Conservation (phyloP, 2,797 vertebrate genomes). For the Microctenopoma stevenorrisi region DNA sequence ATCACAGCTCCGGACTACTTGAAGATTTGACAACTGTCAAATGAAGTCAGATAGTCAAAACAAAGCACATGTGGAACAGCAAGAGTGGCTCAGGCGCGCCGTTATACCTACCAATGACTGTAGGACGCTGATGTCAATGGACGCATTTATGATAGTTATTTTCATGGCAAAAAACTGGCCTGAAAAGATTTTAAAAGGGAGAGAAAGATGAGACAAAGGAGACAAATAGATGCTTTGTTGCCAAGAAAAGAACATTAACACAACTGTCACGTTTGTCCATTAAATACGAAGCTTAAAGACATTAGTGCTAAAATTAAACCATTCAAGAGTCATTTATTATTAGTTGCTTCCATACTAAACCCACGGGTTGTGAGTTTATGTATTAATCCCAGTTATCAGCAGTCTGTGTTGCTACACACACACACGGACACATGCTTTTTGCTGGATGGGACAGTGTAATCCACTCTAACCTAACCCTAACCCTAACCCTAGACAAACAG, state of each 20-base stretch:
- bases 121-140: slow-evolving; percentile 8
- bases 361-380: no score
- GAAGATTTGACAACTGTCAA: slow-evolving; percentile 25
- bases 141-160: slow-evolving; percentile 45
- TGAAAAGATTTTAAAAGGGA: slow-evolving; percentile 32
- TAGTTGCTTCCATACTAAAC: no score
- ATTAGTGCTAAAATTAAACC: no score
- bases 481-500: not conserved
- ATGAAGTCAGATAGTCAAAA: not conserved
- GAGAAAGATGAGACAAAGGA: not conserved
- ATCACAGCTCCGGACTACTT: fast-evolving
- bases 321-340: no score
- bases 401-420: no score
- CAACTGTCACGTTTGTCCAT: no score
- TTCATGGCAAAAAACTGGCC: slow-evolving; percentile 68
- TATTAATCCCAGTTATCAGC: no score
- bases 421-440: not conserved
- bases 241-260: no score
- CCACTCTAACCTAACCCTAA: no score
- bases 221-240: no score
- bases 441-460: not conserved
- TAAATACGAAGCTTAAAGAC: no score
- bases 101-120: slow-evolving; percentile 56
- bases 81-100: not conserved
- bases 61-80: fast-evolving